Percentiles rank a stretch among this genome's conserved stretches.
Conservation (phyloP, 2,797 vertebrate genomes). For the Sebastiscus tertius region DNA sequence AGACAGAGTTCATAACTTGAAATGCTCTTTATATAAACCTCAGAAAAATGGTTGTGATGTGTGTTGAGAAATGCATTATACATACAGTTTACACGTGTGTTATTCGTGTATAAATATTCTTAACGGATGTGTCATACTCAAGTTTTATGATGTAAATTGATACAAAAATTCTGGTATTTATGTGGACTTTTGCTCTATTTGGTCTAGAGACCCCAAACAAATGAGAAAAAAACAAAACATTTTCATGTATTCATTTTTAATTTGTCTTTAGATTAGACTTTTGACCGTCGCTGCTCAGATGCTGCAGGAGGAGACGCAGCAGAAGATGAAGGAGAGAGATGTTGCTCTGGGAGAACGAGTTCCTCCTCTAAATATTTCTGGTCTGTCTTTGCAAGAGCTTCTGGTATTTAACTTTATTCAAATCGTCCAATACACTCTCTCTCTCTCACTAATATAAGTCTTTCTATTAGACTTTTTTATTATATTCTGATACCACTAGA, state of each 20-base stretch:
- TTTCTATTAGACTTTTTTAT: background rate
- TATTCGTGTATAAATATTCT: background rate
- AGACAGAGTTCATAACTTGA: background rate
- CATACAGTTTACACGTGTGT: background rate
- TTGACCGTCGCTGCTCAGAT: slow-evolving; percentile 71
- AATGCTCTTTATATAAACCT: background rate
- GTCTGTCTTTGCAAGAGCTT: slow-evolving; percentile 72
- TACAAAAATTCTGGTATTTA: background rate
- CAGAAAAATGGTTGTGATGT: background rate
- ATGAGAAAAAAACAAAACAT: no score
- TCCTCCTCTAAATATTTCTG: slow-evolving; percentile 66
- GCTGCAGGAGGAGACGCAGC: slow-evolving; percentile 65
- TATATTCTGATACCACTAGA: background rate
- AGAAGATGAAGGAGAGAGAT: slow-evolving; percentile 64
- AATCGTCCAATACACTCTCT: background rate
- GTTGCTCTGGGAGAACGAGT: slow-evolving; percentile 64
- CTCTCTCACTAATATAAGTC: background rate
- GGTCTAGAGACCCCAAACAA: background rate
- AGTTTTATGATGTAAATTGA: background rate
- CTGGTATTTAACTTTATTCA: slow-evolving; percentile 31
- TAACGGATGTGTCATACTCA: background rate
- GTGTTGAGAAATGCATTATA: background rate
- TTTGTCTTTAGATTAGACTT: slow-evolving; percentile 70
- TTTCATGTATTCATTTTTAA: no score
- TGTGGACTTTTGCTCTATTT: background rate